A percentile compares a stretch with the other conserved stretches of the same genome.
phyloP scores from a whole-genome alignment of 2,797 vertebrate genomes.

The Brachyalestes nurse region DNA sequence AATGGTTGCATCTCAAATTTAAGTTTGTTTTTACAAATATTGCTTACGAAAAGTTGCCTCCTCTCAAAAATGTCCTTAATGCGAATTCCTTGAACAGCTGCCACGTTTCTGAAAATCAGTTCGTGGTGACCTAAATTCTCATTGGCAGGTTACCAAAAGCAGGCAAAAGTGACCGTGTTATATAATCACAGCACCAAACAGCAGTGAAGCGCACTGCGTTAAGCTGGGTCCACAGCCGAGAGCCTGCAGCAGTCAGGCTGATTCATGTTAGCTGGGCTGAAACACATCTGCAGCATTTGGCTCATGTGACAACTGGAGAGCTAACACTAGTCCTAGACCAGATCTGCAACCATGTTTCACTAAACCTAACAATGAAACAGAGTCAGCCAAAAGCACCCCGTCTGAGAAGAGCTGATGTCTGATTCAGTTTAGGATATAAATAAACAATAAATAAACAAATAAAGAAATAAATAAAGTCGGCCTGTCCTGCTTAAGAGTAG shows the following conservation, averaged over 20 bases:
- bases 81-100: constrained; percentile 31
- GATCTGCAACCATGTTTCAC: neutral
- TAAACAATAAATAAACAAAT: neutral
- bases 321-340: neutral
- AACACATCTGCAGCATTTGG: neutral
- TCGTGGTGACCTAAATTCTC: constrained; percentile 72
- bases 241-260: neutral
- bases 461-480: neutral
- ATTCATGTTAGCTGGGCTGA: neutral
- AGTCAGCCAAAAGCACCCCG: neutral
- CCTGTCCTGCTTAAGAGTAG: neutral
- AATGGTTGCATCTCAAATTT: neutral
- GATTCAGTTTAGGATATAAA: too few species aligned
- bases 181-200: constrained; percentile 22
- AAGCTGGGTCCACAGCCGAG: neutral
- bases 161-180: constrained; percentile 31
- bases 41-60: neutral
- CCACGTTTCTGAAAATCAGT: constrained; percentile 52
- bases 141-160: constrained; percentile 71
- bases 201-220: neutral
- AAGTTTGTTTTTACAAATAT: neutral
- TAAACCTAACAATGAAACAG: neutral
- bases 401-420: neutral
- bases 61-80: neutral
- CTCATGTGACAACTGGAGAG: neutral